Base-by-base conservation (phyloP, 2,797 vertebrate genomes). In the Gallirallus australis region DNA sequence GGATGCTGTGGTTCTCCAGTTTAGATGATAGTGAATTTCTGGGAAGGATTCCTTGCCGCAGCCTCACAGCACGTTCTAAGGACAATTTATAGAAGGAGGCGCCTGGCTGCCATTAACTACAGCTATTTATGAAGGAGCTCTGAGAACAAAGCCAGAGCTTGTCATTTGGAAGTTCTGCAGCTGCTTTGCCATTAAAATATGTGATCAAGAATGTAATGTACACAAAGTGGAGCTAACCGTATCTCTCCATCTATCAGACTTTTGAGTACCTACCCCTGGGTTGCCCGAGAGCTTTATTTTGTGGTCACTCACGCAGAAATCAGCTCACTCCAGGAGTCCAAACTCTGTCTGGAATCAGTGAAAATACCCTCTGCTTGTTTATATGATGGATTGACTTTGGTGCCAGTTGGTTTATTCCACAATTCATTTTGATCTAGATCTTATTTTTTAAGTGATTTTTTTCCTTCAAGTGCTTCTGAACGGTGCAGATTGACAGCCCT, bases 281-380 rank as follows among this genome's bases (percentile, higher is more conserved):
- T 78, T 52, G 59, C 82, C 69, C 8, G 45, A 64, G 52, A 73
- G 66, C 48, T 95, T 90, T 77, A 60, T 89, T 91, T 86, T 84
- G 85, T 79, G 73, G 85, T 73, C 94, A 80, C 59, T 93, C 7
- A 1, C 2, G 2, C 53, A 77, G 90, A 79, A 90, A 94, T 91
- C 17, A 21, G 73, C 77, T 86, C 77, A 24, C 45, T 84, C 28
- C 63, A 72, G 85, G 89, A 93, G 69, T 33, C 77, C 82, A 79
- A 7, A 45, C 48, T 60, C 86, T 48, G 92, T 56, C n/a, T 84
- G 64, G 66, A 70, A 89, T 85, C 73, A 53, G 73, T 28, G 73
- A 56, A 94, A 96, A 77, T n/a, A 40, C 54, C 66, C 72, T 85
- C 27, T 63, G 28, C 53, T 93, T 83, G 70, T 90, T 97, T 64